Evolutionary conservation across 2,888 invertebrate genomes (phyloP), one percentile per base, ranked within the genome.

Genomic region (Eupelmus urozonus): DNA sequence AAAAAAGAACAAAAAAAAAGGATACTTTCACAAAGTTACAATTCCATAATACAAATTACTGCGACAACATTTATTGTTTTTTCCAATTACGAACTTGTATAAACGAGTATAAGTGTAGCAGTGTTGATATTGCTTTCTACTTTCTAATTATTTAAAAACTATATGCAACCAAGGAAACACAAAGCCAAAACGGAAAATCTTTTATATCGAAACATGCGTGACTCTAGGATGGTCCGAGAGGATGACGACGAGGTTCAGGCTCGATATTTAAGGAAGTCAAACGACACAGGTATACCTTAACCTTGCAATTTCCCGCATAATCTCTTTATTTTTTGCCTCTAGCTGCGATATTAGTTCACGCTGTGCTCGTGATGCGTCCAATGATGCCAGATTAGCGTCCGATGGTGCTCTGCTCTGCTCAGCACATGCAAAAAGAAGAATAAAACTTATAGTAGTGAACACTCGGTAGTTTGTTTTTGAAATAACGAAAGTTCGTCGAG

Each of bases 241-340:
- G 88, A 88, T 88, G 86, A 88, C 82, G 82, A 85, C 82, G 85
- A 86, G 88, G 87, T 87, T 85, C 79, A 85, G 88, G 88, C 84
- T 86, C 82, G 88, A 88, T 87, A 87, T 86, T 84, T 85, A 77
- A 88, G 88, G 89, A 88, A 87, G 78, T 85, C 85, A 89, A 88
- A 88, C 87, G 87, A 88, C 88, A 90, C 88, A 88, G 87, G 85
- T 87, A 88, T 91, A 95, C 95, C 96, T 93, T 86, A 97, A 92
- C 88, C 96, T 94, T 81, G 95, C 96, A 87, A 98, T 98, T 92
- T 98, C 97, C 82, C 96, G 93, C 96, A 97, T 97, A 81, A 98
- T 98, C 91, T 98, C 98, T 85, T 96, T 93, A 91, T 98, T 98
- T 91, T 98, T 98, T 67, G 96, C 94, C 88, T 98, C 98, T 65